Percentiles rank a stretch among this genome's conserved stretches.
Conservation (phyloP, 2,113 vertebrate species). For the Proterorhinus semilunaris region DNA sequence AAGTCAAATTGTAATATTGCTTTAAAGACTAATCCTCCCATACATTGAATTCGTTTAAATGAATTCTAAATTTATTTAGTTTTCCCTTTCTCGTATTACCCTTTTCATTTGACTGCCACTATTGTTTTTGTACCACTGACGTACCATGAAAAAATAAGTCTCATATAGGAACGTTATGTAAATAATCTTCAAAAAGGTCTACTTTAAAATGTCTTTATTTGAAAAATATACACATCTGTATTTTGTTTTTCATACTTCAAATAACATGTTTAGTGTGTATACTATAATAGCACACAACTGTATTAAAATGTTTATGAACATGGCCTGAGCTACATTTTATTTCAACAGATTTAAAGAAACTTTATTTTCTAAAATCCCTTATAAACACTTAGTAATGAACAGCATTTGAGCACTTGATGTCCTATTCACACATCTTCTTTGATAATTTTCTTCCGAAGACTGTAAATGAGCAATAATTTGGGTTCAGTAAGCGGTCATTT, state of each 20-base stretch:
- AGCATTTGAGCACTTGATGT: neutral
- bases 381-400: neutral
- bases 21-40: conserved; percentile 23
- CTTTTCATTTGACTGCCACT: no score
- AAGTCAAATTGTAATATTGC: neutral
- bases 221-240: conserved; percentile 28
- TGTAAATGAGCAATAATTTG: conserved; percentile 27
- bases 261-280: conserved; percentile 70
- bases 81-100: no score
- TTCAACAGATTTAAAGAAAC: neutral
- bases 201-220: conserved; percentile 29
- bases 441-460: conserved; percentile 68
- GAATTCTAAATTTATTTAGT: no score
- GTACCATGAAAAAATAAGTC: no score
- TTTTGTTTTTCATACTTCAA: conserved; percentile 63
- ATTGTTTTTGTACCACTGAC: no score
- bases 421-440: conserved; percentile 36
- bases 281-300: conserved; percentile 70
- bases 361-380: conserved; percentile 44
- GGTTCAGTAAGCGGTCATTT: neutral
- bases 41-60: neutral
- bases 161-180: neutral
- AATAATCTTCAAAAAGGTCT: neutral
- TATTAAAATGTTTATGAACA: conserved; percentile 68
- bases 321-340: conserved; percentile 18